Conservation (phyloP, 1,140 invertebrate species). For the Achatina immaculata region DNA sequence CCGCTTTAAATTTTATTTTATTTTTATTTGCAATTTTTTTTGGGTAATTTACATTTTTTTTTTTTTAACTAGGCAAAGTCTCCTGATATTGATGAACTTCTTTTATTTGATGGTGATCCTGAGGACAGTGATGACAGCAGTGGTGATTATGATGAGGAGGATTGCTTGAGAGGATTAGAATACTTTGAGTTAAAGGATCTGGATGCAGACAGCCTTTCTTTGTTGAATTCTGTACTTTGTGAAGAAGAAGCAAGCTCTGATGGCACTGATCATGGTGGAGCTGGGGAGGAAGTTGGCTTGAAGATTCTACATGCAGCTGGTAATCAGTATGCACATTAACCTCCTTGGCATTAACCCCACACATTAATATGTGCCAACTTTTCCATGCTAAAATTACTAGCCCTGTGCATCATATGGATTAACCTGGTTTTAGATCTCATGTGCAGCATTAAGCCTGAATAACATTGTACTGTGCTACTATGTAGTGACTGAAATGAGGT, state of each 20-base stretch:
- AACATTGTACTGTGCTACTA: too few species aligned
- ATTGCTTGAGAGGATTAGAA: background rate
- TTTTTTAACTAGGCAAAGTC: background rate
- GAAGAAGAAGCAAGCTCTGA: background rate
- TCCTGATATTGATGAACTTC: background rate
- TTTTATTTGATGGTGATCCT: background rate
- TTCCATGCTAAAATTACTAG: background rate
- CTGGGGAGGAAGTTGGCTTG: background rate
- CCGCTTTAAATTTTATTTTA: too few species aligned
- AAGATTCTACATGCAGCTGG: background rate
- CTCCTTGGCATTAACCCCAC: too few species aligned
- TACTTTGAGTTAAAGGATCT: conserved; percentile 12
- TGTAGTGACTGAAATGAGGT: too few species aligned
- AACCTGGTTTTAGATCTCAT: too few species aligned
- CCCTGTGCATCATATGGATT: background rate
- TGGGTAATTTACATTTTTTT: background rate
- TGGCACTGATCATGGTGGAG: background rate
- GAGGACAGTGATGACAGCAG: background rate
- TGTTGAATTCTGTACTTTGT: background rate
- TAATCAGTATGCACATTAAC: too few species aligned
- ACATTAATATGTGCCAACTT: background rate
- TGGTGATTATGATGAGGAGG: background rate
- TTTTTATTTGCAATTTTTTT: background rate
- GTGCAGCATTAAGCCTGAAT: too few species aligned
- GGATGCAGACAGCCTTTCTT: background rate